Evolutionary conservation across 2,113 vertebrate species (phyloP).

Genomic region (Paradisaea rubra): DNA sequence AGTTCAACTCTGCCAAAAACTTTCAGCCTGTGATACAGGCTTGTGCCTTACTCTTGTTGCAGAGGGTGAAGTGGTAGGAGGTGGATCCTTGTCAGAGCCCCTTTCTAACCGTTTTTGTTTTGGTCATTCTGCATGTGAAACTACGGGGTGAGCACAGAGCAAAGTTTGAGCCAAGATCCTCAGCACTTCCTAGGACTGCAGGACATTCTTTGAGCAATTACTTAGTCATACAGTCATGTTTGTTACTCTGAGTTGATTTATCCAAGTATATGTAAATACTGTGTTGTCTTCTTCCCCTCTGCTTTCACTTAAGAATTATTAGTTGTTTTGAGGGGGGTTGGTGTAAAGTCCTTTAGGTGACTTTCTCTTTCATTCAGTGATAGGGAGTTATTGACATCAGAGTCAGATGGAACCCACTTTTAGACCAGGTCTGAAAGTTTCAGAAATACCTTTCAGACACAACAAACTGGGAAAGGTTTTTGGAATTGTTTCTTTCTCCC

Average conservation of each 20-base stretch:
- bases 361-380: not conserved
- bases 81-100: not conserved
- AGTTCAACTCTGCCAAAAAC: not conserved
- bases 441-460: not conserved
- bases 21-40: not conserved
- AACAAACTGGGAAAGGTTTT: not conserved
- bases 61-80: not conserved
- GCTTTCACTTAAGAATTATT: not conserved
- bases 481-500: not conserved
- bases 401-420: not conserved
- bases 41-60: not conserved
- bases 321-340: not conserved
- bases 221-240: not conserved
- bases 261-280: not conserved
- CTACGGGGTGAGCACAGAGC: not conserved
- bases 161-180: not conserved
- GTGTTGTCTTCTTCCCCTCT: not conserved
- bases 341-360: not conserved
- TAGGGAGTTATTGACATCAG: not conserved
- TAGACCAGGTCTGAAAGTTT: not conserved
- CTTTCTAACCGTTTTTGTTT: not conserved
- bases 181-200: not conserved
- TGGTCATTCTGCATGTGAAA: not conserved
- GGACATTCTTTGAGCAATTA: not conserved
- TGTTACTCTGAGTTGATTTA: not conserved